phyloP scores from a whole-genome alignment of 2,113 vertebrate genomes.

The Malaclemys terrapin region DNA sequence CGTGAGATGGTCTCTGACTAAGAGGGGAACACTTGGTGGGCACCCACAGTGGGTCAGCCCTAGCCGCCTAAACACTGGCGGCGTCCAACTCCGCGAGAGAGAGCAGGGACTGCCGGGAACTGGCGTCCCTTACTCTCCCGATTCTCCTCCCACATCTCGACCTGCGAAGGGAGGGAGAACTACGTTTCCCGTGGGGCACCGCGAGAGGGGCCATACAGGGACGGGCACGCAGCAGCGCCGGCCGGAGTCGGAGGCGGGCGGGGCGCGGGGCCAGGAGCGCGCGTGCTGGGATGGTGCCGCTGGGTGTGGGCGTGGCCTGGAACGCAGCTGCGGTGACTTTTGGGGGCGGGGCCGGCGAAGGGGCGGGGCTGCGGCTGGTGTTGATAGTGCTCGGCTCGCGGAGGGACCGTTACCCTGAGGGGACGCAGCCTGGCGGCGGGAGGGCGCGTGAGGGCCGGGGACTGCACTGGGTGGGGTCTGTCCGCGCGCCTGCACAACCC shows the following conservation, averaged over 20 bases:
- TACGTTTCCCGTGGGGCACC: constrained; percentile 60
- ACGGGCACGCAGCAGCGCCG: neutral
- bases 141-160: rapidly evolving
- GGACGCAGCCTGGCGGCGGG: neutral
- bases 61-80: rapidly evolving
- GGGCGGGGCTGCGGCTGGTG: neutral
- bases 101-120: neutral
- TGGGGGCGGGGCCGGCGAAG: neutral
- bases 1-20: neutral
- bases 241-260: too few relatives aligned
- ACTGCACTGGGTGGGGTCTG: neutral
- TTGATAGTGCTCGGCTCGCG: neutral
- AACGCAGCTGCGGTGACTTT: rapidly evolving
- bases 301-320: neutral
- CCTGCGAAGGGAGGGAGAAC: neutral
- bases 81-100: rapidly evolving
- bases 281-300: neutral
- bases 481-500: too few relatives aligned
- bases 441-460: neutral
- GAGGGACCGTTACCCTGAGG: neutral
- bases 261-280: too few relatives aligned
- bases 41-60: neutral
- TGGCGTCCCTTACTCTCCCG: rapidly evolving
- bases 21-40: neutral
- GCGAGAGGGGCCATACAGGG: neutral